A percentile compares a stretch with the other conserved stretches of the same genome.
These are phyloP conservation scores for Conus ventricosus DNA, from an alignment of 1,140 invertebrate species.

Conservation along the genomic window DNA sequence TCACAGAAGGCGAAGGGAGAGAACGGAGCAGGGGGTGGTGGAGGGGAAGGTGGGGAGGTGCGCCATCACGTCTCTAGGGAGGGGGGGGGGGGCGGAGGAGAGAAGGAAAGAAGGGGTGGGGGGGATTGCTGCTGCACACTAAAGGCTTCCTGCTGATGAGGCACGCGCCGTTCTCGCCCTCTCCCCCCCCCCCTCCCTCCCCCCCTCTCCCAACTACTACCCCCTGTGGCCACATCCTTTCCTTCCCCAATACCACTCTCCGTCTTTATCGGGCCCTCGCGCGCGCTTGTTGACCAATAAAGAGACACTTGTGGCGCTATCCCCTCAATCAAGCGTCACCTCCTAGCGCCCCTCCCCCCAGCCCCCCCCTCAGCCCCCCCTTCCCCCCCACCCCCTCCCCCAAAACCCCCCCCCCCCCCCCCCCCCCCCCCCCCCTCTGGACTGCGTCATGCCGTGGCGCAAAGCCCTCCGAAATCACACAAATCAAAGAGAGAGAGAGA, in stretches of 20 bases:
- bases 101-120: background rate
- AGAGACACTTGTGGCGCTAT: background rate
- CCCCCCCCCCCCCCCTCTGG: no score
- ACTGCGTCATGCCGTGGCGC: no score
- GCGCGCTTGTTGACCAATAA: background rate
- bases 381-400: no score
- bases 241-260: no score
- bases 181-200: background rate
- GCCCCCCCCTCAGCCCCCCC: background rate
- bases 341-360: background rate
- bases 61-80: no score
- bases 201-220: background rate
- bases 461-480: no score
- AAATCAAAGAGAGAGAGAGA: background rate
- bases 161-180: background rate
- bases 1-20: background rate
- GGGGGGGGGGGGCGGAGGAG: no score
- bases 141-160: background rate
- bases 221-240: background rate
- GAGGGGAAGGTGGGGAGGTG: background rate
- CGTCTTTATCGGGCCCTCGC: no score
- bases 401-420: no score
- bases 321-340: background rate
- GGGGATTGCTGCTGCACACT: background rate
- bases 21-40: background rate